These are phyloP conservation scores for Tenualosa ilisha DNA, from an alignment of 2,797 vertebrate species.

Conservation along the genomic window DNA sequence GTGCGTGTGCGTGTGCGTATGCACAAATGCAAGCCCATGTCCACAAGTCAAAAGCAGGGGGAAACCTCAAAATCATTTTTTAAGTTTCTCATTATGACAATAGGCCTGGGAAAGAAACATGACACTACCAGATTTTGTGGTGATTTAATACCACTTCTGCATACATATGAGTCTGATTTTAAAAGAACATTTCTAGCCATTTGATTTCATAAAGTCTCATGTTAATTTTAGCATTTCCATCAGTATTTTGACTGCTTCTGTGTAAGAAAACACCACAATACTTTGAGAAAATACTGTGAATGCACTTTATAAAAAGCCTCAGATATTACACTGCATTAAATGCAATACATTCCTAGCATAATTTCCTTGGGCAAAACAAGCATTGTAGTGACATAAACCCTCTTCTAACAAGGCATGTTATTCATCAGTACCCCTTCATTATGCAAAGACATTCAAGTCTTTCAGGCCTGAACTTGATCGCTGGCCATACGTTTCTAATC, in stretches of 20 bases:
- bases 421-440: constrained; percentile 54
- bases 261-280: not conserved
- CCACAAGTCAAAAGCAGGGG: not conserved
- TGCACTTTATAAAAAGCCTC: constrained; percentile 25
- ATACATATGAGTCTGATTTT: not conserved
- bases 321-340: constrained; percentile 29
- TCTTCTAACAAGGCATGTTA: constrained; percentile 52
- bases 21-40: not conserved
- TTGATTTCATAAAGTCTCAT: not conserved
- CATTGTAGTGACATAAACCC: constrained; percentile 21
- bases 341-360: constrained; percentile 34
- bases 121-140: not conserved
- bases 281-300: not conserved
- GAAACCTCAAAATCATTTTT: not conserved
- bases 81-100: not conserved
- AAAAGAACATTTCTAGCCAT: not conserved
- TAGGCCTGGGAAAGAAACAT: not conserved
- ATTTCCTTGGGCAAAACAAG: constrained; percentile 27
- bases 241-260: not conserved
- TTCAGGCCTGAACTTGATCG: constrained; percentile 64
- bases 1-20: not conserved
- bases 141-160: not conserved
- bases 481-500: constrained; percentile 66
- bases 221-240: not conserved
- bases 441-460: constrained; percentile 55